phyloP scores from a whole-genome alignment of 2,888 invertebrate species.

The Gastrophysa polygoni region DNA sequence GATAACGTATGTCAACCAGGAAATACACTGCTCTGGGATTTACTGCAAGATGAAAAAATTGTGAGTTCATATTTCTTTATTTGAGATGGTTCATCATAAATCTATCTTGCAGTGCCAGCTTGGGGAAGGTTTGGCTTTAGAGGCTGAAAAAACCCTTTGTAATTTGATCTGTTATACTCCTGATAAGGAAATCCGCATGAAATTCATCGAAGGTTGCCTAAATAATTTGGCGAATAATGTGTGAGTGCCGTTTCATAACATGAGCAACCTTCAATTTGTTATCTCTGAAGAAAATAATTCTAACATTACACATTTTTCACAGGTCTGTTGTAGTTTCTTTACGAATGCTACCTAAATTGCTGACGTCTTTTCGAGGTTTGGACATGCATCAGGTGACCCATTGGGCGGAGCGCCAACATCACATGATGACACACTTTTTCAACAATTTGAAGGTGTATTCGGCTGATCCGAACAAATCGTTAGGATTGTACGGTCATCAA shows the following conservation, averaged over 20 bases:
- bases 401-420: slow-evolving; percentile 92
- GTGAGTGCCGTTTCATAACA: too few species aligned
- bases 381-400: slow-evolving; percentile 88
- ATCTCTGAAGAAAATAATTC: too few species aligned
- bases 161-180: slow-evolving; percentile 89
- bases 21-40: slow-evolving; percentile 91
- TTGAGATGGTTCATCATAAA: background rate
- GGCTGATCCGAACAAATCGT: slow-evolving; percentile 52
- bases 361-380: slow-evolving; percentile 85
- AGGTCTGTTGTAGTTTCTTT: slow-evolving; percentile 90
- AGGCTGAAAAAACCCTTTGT: slow-evolving; percentile 91
- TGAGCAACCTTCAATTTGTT: background rate
- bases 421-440: slow-evolving; percentile 93
- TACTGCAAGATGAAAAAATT: slow-evolving; percentile 89
- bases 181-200: slow-evolving; percentile 87
- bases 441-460: slow-evolving; percentile 82
- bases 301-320: too few species aligned
- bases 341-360: slow-evolving; percentile 84
- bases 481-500: slow-evolving; percentile 72
- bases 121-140: slow-evolving; percentile 89
- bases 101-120: slow-evolving; percentile 69
- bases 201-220: slow-evolving; percentile 93
- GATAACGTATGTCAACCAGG: slow-evolving; percentile 86
- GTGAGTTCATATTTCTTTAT: slow-evolving; percentile 60
- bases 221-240: slow-evolving; percentile 87